Percentiles rank a stretch among this genome's conserved stretches.
Conservation (phyloP, 2,888 invertebrate species). For the Lydus trimaculatus region DNA sequence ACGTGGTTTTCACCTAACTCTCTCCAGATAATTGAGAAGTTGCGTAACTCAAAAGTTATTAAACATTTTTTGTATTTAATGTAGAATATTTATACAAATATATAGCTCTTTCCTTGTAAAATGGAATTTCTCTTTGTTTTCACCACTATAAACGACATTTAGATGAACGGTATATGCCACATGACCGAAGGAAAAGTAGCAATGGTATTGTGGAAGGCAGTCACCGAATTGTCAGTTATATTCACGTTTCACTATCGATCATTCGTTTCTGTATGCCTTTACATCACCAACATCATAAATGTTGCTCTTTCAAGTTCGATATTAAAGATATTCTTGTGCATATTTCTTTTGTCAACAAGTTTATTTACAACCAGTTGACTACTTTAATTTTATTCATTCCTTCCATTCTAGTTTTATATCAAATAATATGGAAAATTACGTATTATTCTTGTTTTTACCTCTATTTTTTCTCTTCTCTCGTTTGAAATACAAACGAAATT, state of each 20-base stretch:
- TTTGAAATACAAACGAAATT: background rate
- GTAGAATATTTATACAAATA: background rate
- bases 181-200: conserved; percentile 32
- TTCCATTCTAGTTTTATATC: background rate
- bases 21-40: background rate
- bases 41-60: background rate
- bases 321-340: background rate
- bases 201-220: conserved; percentile 35
- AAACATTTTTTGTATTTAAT: background rate
- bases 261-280: conserved; percentile 41
- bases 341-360: background rate
- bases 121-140: conserved; percentile 21
- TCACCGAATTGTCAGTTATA: conserved; percentile 39
- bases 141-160: conserved; percentile 16
- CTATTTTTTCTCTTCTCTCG: background rate
- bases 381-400: background rate
- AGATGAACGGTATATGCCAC: conserved; percentile 34
- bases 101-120: conserved; percentile 12
- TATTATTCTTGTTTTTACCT: background rate
- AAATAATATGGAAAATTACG: background rate
- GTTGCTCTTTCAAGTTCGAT: background rate
- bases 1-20: background rate
- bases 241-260: conserved; percentile 42
- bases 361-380: background rate
- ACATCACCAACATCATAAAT: conserved; percentile 11